phyloP scores from a whole-genome alignment of 2,113 vertebrate species.

The Bubo blakistoni region DNA sequence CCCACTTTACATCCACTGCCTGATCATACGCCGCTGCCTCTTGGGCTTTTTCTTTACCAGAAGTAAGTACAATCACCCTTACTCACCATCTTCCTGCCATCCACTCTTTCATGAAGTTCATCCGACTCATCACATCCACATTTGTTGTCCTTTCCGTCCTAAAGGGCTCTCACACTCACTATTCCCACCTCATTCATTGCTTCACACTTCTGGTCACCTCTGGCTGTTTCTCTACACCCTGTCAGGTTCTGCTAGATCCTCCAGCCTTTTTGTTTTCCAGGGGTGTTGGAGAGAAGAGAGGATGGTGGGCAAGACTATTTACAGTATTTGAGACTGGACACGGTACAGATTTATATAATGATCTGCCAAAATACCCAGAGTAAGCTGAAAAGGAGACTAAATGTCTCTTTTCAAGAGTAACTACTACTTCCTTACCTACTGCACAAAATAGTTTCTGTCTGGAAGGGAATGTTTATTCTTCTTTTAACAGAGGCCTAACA shows the following conservation, averaged over 20 bases:
- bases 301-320: neutral
- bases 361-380: neutral
- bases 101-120: neutral
- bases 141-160: neutral
- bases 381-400: neutral
- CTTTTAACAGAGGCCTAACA: neutral
- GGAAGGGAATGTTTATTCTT: neutral
- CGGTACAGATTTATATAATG: rapidly evolving
- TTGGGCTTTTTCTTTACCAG: neutral
- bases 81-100: neutral
- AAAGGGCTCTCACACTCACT: neutral
- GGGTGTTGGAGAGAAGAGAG: neutral
- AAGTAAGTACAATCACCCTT: neutral
- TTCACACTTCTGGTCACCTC: neutral
- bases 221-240: neutral
- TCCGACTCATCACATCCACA: neutral
- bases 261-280: neutral
- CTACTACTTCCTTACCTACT: neutral
- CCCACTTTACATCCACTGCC: neutral
- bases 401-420: neutral
- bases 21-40: neutral
- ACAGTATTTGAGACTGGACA: neutral
- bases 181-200: neutral
- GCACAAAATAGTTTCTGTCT: neutral
- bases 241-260: neutral